Conservation (phyloP, 2,888 invertebrate species). For the Theretra japonica region DNA sequence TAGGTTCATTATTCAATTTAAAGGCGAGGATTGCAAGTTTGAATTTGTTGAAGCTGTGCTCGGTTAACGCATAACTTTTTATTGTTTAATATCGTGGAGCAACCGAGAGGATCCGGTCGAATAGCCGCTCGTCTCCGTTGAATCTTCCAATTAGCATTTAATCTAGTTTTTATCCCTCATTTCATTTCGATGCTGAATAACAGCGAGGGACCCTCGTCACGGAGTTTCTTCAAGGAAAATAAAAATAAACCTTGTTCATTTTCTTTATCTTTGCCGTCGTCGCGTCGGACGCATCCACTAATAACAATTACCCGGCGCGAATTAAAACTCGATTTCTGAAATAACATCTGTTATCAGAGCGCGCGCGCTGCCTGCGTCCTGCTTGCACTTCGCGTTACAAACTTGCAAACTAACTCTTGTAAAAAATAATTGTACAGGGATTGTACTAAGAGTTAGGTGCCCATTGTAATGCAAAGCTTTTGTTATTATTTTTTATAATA, state of each 20-base stretch:
- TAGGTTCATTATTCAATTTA: not conserved
- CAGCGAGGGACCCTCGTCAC: constrained; percentile 74
- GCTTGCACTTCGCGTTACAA: not conserved
- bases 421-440: not conserved
- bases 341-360: constrained; percentile 34
- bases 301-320: constrained; percentile 67
- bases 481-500: not conserved
- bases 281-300: constrained; percentile 63
- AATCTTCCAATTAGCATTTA: constrained; percentile 79
- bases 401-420: not conserved
- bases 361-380: constrained; percentile 12
- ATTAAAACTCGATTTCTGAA: constrained; percentile 68
- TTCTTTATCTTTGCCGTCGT: constrained; percentile 62
- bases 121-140: constrained; percentile 56
- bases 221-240: constrained; percentile 70
- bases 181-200: constrained; percentile 74
- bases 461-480: not conserved
- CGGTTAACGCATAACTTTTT: constrained; percentile 38
- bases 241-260: constrained; percentile 71
- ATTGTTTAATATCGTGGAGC: constrained; percentile 61
- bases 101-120: constrained; percentile 56
- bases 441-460: not conserved
- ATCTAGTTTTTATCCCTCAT: constrained; percentile 78
- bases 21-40: not conserved
- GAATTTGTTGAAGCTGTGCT: constrained; percentile 2